Evolutionary conservation across 2,888 invertebrate species (phyloP).

Genomic region (Pandemis heparana): DNA sequence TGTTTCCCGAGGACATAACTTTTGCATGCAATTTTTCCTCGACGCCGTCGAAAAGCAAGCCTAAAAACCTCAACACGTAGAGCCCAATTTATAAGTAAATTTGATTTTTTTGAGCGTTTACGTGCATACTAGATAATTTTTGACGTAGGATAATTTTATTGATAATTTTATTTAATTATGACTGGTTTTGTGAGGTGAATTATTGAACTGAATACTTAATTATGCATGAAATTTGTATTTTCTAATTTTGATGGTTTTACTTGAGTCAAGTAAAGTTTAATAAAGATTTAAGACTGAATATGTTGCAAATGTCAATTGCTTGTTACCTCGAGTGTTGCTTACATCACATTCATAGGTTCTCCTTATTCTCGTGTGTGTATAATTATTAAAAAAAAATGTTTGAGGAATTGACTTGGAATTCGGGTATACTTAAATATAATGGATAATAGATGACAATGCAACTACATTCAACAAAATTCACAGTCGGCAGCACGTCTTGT

Average conservation of each 20-base stretch:
- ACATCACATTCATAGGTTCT: too few species aligned
- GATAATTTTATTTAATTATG: conserved; percentile 63
- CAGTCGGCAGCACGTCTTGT: too few species aligned
- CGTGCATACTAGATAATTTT: conserved; percentile 59
- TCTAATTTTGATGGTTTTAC: conserved; percentile 64
- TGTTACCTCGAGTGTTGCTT: neutral
- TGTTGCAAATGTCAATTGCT: conserved; percentile 10
- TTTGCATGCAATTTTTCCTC: conserved; percentile 81
- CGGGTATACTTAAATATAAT: too few species aligned
- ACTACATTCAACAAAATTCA: too few species aligned
- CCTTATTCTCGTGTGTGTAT: too few species aligned
- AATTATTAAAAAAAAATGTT: too few species aligned
- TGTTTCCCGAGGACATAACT: conserved; percentile 76
- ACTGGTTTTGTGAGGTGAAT: conserved; percentile 48
- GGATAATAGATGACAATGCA: too few species aligned
- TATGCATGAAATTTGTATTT: conserved; percentile 68
- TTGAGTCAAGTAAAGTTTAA: conserved; percentile 66
- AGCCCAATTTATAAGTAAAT: conserved; percentile 47
- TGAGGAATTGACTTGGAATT: too few species aligned
- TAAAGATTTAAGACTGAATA: conserved; percentile 59
- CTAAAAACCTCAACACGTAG: conserved; percentile 66
- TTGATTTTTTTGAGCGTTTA: conserved; percentile 73
- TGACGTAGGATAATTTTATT: conserved; percentile 68
- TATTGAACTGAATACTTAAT: conserved; percentile 54
- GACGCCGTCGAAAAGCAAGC: conserved; percentile 79